These are phyloP conservation scores for Drosophila limbata DNA, from an alignment of 2,888 invertebrate species.

Conservation along the genomic window DNA sequence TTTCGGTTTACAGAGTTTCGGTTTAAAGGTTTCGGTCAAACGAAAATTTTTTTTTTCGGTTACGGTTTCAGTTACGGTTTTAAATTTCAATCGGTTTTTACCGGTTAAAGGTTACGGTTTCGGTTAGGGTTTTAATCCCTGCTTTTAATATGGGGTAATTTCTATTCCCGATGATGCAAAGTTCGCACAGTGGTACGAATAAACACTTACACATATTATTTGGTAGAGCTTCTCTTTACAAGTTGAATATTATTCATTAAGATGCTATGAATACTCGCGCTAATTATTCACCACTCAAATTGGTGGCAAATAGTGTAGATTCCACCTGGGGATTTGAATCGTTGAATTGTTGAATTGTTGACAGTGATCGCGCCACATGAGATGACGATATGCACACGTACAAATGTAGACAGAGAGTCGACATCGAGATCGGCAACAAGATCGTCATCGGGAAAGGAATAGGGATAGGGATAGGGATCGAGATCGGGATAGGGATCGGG, in stretches of 20 bases:
- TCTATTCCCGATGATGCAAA: too few relatives aligned
- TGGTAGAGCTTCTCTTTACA: conserved; percentile 2
- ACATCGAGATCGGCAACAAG: conserved; percentile 26
- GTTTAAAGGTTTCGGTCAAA: too few relatives aligned
- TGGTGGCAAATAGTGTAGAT: conserved; percentile 28
- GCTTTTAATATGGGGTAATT: too few relatives aligned
- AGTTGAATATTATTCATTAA: conserved; percentile 12
- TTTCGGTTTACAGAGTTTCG: too few relatives aligned
- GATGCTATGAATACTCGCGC: conserved; percentile 19
- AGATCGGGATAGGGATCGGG: conserved; percentile 3
- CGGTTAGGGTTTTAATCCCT: too few relatives aligned
- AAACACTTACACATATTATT: not conserved
- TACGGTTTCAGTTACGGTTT: too few relatives aligned
- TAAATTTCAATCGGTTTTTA: too few relatives aligned
- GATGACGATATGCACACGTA: conserved; percentile 52
- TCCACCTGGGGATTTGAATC: conserved; percentile 73
- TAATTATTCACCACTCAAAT: conserved; percentile 23
- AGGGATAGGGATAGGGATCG: conserved; percentile 1
- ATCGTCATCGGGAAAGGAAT: not conserved
- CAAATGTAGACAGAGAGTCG: conserved; percentile 56
- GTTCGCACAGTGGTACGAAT: not conserved
- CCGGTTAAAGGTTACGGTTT: too few relatives aligned
- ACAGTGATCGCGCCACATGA: conserved; percentile 80
- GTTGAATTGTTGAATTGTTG: conserved; percentile 62
- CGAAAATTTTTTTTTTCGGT: too few relatives aligned